Percentiles rank a stretch among this genome's conserved stretches.
phyloP scores from a whole-genome alignment of 2,797 vertebrate species.

The Spheniscus humboldti region DNA sequence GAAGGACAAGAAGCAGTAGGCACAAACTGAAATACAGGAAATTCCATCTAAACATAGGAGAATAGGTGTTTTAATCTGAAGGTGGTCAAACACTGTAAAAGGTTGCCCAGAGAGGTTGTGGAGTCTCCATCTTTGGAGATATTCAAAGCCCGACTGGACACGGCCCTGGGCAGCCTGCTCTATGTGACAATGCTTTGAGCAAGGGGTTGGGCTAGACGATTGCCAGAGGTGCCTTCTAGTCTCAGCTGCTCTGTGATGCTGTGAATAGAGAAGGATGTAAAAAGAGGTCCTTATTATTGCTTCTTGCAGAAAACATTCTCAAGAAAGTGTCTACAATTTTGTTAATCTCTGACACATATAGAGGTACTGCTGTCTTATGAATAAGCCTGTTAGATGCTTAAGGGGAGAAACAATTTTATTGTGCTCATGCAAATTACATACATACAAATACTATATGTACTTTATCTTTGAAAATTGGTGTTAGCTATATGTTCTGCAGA shows the following conservation, averaged over 20 bases:
- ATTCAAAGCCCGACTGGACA: neutral
- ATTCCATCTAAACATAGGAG: neutral
- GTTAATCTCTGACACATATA: neutral
- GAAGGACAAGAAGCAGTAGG: neutral
- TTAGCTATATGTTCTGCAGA: neutral
- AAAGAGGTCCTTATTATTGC: neutral
- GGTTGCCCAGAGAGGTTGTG: neutral
- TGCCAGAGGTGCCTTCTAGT: neutral
- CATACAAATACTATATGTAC: neutral
- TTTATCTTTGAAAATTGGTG: neutral
- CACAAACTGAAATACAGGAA: neutral
- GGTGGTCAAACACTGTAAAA: neutral
- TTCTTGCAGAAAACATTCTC: neutral
- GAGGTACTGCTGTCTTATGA: neutral
- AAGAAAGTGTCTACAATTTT: neutral
- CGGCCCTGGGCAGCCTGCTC: neutral
- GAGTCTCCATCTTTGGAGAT: neutral
- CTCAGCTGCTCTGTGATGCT: neutral
- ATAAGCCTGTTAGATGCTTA: neutral
- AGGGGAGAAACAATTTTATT: neutral
- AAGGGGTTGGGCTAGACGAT: accelerated
- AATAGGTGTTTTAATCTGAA: neutral
- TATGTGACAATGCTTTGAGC: neutral
- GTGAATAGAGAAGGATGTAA: neutral
- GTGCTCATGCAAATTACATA: neutral